These are phyloP conservation scores for Cyanistes caeruleus DNA, from an alignment of 2,113 vertebrate genomes.

Conservation along the genomic window DNA sequence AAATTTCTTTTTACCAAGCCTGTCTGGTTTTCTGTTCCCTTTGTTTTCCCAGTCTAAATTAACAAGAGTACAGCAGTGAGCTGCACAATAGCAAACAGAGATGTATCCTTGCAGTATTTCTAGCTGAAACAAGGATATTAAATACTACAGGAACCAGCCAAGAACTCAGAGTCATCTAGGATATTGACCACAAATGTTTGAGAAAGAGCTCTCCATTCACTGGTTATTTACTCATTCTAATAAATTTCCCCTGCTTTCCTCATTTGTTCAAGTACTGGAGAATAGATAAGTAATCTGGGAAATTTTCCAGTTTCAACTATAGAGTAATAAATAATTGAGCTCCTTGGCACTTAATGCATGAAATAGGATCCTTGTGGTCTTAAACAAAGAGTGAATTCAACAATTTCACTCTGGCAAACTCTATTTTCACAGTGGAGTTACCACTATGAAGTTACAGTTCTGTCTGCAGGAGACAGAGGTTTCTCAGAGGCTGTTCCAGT, in stretches of 20 bases:
- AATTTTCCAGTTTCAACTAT: conserved; percentile 15
- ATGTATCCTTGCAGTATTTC: neutral
- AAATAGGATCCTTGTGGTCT: conserved; percentile 18
- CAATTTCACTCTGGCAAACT: neutral
- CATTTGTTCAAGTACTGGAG: neutral
- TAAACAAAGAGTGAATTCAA: conserved; percentile 32
- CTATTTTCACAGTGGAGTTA: neutral
- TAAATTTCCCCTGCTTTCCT: neutral
- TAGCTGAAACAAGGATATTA: neutral
- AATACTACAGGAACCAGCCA: neutral
- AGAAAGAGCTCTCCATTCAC: neutral
- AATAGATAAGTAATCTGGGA: conserved; percentile 19
- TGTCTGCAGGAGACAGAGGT: neutral
- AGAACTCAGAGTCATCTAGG: neutral
- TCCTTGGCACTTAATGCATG: neutral
- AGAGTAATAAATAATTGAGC: conserved; percentile 14
- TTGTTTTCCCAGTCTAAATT: neutral
- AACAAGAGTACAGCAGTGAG: neutral
- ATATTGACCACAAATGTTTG: neutral
- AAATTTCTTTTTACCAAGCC: neutral
- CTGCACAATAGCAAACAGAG: neutral
- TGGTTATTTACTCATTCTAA: conserved; percentile 15
- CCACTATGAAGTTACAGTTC: conserved; percentile 5
- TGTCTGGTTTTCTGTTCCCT: neutral
- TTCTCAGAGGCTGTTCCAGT: conserved; percentile 21